A percentile compares a stretch with the other conserved stretches of the same genome.
Conservation (phyloP, 2,888 invertebrate species). For the Furcula furcula region DNA sequence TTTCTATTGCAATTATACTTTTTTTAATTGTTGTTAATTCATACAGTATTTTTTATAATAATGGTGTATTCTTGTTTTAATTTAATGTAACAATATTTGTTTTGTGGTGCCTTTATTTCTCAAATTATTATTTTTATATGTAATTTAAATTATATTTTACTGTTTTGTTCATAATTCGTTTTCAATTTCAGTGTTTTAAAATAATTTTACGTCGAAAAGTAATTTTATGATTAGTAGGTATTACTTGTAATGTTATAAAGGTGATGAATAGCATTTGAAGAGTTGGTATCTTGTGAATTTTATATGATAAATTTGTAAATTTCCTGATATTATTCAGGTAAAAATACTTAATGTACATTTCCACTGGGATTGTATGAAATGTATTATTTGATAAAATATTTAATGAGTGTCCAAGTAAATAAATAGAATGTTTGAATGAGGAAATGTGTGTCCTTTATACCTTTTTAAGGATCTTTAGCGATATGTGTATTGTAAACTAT, state of each 20-base stretch:
- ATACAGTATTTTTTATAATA: constrained; percentile 70
- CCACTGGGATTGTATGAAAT: constrained; percentile 24
- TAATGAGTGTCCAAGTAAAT: constrained; percentile 25
- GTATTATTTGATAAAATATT: constrained; percentile 29
- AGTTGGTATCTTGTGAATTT: constrained; percentile 24
- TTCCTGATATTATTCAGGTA: constrained; percentile 24
- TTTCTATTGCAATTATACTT: constrained; percentile 37
- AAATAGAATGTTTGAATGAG: constrained; percentile 45
- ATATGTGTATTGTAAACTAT: constrained; percentile 78
- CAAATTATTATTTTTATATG: constrained; percentile 47
- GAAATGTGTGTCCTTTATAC: constrained; percentile 75
- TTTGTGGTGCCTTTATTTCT: constrained; percentile 76
- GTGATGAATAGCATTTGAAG: constrained; percentile 40
- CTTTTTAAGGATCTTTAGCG: constrained; percentile 69
- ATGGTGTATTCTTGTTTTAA: constrained; percentile 60
- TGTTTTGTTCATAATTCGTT: constrained; percentile 21
- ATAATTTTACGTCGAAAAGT: neutral
- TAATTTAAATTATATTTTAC: too few species aligned
- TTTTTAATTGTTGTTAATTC: constrained; percentile 48
- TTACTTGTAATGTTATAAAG: constrained; percentile 4
- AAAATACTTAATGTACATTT: constrained; percentile 30
- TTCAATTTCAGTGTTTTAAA: constrained; percentile 32
- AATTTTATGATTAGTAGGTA: too few species aligned
- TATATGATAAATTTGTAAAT: constrained; percentile 29
- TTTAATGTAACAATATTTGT: constrained; percentile 52